Evolutionary conservation across 2,113 vertebrate genomes (phyloP).

Genomic region (Ammospiza nelsoni): DNA sequence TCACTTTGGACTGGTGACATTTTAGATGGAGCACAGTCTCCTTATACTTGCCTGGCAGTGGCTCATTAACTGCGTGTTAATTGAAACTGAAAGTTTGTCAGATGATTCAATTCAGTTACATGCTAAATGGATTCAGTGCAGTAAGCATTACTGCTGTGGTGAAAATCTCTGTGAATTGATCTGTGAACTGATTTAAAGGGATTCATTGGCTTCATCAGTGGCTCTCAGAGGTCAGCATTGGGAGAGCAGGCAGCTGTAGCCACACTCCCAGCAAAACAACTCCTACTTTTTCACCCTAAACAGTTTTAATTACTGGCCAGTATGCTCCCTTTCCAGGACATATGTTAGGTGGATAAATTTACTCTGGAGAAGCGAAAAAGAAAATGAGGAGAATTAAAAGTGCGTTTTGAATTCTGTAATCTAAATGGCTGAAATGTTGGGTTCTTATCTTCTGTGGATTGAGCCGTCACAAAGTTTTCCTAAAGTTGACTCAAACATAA

Average conservation of each 20-base stretch:
- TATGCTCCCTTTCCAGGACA: background rate
- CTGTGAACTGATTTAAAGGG: constrained; percentile 30
- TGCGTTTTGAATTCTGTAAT: background rate
- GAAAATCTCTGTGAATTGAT: background rate
- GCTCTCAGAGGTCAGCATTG: background rate
- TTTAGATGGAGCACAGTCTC: background rate
- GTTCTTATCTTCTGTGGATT: background rate
- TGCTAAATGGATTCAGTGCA: constrained; percentile 11
- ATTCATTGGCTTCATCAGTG: background rate
- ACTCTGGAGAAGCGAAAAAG: background rate
- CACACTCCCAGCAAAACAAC: background rate
- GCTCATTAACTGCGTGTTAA: background rate
- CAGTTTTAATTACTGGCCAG: constrained; percentile 8
- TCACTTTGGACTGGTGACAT: background rate
- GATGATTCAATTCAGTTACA: constrained; percentile 17
- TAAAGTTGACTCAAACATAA: background rate
- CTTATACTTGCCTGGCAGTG: background rate
- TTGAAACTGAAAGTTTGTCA: constrained; percentile 34
- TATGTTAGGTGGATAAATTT: background rate
- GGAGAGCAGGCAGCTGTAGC: background rate
- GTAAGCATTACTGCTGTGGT: background rate
- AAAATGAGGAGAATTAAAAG: background rate
- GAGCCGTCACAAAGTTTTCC: background rate
- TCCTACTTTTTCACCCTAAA: background rate
- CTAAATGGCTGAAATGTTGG: background rate